Conservation (phyloP, 1,140 invertebrate species). For the Ceratoteleas bidentatus region DNA sequence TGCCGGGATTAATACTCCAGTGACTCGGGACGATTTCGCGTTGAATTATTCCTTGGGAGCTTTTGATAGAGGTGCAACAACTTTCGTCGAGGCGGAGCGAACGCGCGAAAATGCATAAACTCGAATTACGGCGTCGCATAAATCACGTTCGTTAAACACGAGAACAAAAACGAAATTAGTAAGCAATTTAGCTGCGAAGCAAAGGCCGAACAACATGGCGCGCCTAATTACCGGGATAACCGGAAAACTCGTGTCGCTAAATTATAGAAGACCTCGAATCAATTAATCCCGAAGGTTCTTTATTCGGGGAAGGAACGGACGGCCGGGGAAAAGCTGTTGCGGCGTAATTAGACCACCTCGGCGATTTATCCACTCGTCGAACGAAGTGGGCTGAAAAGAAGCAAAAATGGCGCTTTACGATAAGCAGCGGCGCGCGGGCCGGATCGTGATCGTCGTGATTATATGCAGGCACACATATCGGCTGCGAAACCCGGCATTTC, state of each 20-base stretch:
- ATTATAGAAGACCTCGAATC: constrained; percentile 17
- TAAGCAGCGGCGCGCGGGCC: constrained; percentile 12
- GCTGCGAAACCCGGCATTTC: constrained; percentile 39
- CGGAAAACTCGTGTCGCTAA: constrained; percentile 18
- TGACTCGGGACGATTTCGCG: no score
- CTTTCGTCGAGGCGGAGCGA: no score
- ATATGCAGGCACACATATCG: constrained; percentile 34
- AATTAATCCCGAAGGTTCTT: constrained; percentile 23
- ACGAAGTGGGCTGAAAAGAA: constrained; percentile 9
- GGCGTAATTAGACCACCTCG: constrained; percentile 55
- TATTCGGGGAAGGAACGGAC: constrained; percentile 8
- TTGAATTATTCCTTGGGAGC: no score
- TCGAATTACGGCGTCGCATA: no score
- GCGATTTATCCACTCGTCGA: constrained; percentile 33
- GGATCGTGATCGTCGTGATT: constrained; percentile 43
- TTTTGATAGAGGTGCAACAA: no score
- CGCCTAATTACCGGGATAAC: constrained; percentile 18
- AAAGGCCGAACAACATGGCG: neutral
- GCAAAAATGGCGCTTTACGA: constrained; percentile 34
- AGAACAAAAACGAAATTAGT: no score
- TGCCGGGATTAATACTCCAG: no score
- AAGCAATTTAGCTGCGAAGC: neutral
- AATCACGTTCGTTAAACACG: no score
- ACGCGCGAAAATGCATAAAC: no score
- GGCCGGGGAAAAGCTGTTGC: constrained; percentile 12